These are phyloP conservation scores for Ooceraea biroi DNA, from an alignment of 1,140 invertebrate species.

Conservation along the genomic window DNA sequence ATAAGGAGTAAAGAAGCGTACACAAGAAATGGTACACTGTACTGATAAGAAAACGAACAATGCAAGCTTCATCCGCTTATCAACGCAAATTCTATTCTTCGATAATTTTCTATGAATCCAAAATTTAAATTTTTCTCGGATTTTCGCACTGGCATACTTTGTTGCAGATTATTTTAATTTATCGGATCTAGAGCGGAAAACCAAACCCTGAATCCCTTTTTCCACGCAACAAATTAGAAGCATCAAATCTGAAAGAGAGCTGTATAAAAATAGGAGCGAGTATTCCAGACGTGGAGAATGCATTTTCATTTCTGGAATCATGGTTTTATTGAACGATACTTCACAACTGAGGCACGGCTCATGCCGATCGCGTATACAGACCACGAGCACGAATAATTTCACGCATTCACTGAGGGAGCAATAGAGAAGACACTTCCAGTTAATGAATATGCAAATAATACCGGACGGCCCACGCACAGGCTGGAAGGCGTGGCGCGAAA, in stretches of 20 bases:
- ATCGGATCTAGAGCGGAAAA: background rate
- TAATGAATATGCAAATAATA: conserved; percentile 45
- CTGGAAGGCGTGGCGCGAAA: conserved; percentile 12
- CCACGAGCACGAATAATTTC: background rate
- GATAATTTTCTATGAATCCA: background rate
- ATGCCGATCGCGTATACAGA: background rate
- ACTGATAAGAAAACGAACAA: background rate
- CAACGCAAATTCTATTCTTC: background rate
- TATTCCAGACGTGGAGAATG: too few species aligned
- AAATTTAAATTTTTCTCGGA: conserved; percentile 2
- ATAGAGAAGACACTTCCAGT: background rate
- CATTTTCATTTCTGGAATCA: background rate
- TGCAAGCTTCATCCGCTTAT: background rate
- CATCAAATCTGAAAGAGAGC: too few species aligned
- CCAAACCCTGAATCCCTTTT: background rate
- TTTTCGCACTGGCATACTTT: background rate
- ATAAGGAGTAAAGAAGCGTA: background rate
- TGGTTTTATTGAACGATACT: background rate
- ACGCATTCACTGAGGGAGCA: background rate
- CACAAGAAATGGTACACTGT: background rate
- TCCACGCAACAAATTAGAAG: background rate
- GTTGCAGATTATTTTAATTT: background rate
- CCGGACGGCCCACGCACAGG: background rate
- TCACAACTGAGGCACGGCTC: background rate
- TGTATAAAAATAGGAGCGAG: too few species aligned